These are phyloP conservation scores for Myiagra hebetior DNA, from an alignment of 2,113 vertebrate genomes.

Conservation along the genomic window DNA sequence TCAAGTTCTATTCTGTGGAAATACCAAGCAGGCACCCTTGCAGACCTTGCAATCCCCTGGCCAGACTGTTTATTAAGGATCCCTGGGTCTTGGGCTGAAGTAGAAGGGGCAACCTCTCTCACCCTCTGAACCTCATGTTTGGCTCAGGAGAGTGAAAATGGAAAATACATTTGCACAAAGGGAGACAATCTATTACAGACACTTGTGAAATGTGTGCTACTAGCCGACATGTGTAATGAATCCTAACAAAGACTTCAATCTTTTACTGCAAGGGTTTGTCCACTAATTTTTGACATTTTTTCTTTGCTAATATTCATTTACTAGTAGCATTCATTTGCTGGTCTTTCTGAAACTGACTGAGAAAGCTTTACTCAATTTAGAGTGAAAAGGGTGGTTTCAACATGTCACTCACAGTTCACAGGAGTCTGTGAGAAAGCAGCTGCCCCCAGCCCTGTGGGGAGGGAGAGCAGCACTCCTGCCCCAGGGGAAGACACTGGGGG, in stretches of 20 bases:
- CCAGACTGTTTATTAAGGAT: neutral
- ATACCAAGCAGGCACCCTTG: neutral
- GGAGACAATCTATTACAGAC: neutral
- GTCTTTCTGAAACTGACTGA: neutral
- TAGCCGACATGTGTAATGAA: neutral
- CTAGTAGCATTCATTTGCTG: neutral
- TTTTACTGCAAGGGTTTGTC: neutral
- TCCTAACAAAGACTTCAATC: neutral
- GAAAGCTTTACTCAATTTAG: neutral
- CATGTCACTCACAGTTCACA: neutral
- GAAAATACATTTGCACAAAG: neutral
- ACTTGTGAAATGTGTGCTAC: neutral
- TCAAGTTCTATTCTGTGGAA: neutral
- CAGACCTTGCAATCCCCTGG: neutral
- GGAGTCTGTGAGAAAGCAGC: neutral
- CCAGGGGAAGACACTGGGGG: neutral
- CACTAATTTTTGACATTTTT: neutral
- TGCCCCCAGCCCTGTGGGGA: accelerated
- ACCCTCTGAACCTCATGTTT: neutral
- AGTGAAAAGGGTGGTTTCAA: neutral
- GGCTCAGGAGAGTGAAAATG: neutral
- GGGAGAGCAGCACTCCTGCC: neutral
- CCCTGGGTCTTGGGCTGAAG: neutral
- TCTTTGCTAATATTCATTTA: neutral
- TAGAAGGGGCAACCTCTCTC: neutral